Evolutionary conservation across 64 coral and sea anemone species (phyloP).

Genomic region (Catalaphyllia jardinei): DNA sequence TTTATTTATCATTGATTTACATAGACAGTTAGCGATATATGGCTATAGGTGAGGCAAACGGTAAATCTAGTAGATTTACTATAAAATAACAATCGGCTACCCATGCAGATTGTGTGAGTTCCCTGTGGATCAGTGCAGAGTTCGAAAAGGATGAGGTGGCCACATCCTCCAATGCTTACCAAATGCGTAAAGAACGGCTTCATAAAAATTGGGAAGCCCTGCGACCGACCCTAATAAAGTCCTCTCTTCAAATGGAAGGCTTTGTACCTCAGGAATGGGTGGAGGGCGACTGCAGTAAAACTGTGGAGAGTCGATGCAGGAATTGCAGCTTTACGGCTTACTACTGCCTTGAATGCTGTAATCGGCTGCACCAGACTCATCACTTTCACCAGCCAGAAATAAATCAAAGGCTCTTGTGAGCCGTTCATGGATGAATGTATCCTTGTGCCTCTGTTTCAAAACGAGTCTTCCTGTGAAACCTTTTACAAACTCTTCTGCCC

Average conservation of each 20-base stretch:
- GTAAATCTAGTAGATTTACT: no score
- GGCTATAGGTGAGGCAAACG: no score
- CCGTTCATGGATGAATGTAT: no score
- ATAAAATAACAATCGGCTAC: no score
- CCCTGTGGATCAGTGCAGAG: neutral
- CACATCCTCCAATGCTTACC: neutral
- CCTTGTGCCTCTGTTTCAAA: no score
- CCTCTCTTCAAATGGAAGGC: slow-evolving; percentile 16
- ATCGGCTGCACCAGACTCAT: neutral
- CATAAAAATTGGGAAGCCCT: neutral
- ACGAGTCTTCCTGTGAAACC: no score
- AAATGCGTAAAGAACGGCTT: neutral
- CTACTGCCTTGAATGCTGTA: slow-evolving; percentile 41
- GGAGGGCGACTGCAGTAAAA: slow-evolving; percentile 9
- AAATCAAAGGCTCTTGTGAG: neutral
- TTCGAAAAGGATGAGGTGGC: neutral
- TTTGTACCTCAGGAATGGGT: neutral
- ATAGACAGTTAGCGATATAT: no score
- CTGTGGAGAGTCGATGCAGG: slow-evolving; percentile 17
- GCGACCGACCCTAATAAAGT: neutral
- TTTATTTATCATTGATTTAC: no score
- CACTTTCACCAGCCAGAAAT: slow-evolving; percentile 27
- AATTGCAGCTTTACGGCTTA: slow-evolving; percentile 13
- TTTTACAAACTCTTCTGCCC: no score
- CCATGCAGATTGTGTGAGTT: no score